Base-by-base conservation (phyloP, 2,113 vertebrate species). In the Syngnathus typhle region DNA sequence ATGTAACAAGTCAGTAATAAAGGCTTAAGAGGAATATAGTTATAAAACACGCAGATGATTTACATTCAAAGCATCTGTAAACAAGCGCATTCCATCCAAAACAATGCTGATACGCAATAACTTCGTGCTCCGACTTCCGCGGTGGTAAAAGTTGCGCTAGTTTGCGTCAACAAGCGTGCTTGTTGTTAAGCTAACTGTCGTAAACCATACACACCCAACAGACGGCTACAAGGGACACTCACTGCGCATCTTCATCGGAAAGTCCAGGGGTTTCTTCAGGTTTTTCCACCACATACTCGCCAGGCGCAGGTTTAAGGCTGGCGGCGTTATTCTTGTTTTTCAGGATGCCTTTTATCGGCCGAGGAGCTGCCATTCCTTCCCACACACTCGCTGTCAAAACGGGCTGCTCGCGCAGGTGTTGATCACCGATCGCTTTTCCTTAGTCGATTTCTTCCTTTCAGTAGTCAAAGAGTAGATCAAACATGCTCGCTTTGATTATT, bases 281-380 rank as follows among this genome's bases (percentile, higher is more conserved):
- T 7, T 64, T 80, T 44, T 91, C 91, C 27, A 21, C 51, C 1
- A 69, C 75, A 21, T 74, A 68, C 9, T 89, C 89, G 0, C 88
- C 88, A 6, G 81, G 58, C 60, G 75, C 64, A 5, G 81, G 70
- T 72, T 84, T 83, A 46, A 85, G 73, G 56, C 68, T 75, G 18
- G 77, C 51, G 46, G 71, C 83, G 74, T 77, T 81, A 84, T 70
- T 85, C 81, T 90, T 92, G 85, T 93, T 92, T 77, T 93, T 93
- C 61, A 93, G 71, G 69, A 93, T 93, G 61, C 92, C 91, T 90
- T 92, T 92, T 60, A 93, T 91, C 74, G 90, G 92, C 67, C 89
- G 88, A 62, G 84, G 87, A 82, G 92, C 86, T 88, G 91, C 92
- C 92, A 93, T 92, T 82, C 88, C 88, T n/a, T n/a, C 19, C 9